Conservation (phyloP, 2,888 invertebrate species). For the Osmoderma eremita region DNA sequence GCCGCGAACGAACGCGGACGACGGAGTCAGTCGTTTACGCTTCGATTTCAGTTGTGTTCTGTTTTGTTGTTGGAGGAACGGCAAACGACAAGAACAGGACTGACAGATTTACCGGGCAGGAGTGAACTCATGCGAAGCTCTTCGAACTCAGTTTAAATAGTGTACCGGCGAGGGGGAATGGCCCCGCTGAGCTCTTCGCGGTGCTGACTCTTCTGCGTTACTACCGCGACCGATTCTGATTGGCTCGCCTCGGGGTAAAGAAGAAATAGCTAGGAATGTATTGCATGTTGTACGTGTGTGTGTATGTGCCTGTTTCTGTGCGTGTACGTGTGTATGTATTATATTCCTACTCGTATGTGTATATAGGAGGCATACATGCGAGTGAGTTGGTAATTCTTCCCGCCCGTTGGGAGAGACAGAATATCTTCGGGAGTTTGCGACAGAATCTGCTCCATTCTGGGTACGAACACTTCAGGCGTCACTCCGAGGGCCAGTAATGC, state of each 20-base stretch:
- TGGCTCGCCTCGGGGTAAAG: constrained; percentile 61
- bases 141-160: constrained; percentile 71
- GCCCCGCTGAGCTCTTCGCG: constrained; percentile 70
- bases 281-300: constrained; percentile 30
- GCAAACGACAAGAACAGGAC: constrained; percentile 47
- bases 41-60: constrained; percentile 8
- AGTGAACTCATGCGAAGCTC: constrained; percentile 71
- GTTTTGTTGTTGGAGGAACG: constrained; percentile 21
- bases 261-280: constrained; percentile 61
- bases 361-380: constrained; percentile 5
- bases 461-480: too few relatives aligned
- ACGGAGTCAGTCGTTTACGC: constrained; percentile 10
- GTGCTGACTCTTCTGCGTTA: constrained; percentile 68
- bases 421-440: constrained; percentile 18
- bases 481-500: too few relatives aligned
- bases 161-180: constrained; percentile 68
- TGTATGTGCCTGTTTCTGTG: constrained; percentile 7
- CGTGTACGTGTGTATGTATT: not conserved
- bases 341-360: constrained; percentile 4
- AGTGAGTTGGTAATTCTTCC: constrained; percentile 17
- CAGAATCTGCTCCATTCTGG: not conserved
- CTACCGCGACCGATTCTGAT: constrained; percentile 66
- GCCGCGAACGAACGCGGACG: constrained; percentile 17
- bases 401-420: constrained; percentile 5
- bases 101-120: constrained; percentile 63